Percentiles rank a stretch among this genome's conserved stretches.
Evolutionary conservation across 2,888 invertebrate species (phyloP).

Genomic region (Germaria angustata): DNA sequence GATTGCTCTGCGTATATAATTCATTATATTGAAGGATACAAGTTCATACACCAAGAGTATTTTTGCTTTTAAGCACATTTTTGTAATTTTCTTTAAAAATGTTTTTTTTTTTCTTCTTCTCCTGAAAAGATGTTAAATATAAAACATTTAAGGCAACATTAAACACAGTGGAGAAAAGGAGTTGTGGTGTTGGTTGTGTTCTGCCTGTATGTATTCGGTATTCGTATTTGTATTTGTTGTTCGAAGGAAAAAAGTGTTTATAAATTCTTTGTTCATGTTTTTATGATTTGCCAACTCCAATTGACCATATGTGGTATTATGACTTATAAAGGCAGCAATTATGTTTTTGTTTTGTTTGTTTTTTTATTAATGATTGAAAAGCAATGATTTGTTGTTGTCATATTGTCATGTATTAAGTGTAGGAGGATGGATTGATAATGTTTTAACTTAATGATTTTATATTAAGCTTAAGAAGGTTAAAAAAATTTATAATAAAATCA

Average conservation of each 20-base stretch:
- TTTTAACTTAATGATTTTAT: no score
- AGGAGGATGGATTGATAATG: neutral
- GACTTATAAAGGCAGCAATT: slow-evolving; percentile 67
- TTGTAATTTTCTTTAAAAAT: slow-evolving; percentile 48
- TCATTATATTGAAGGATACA: slow-evolving; percentile 55
- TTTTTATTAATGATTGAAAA: slow-evolving; percentile 38
- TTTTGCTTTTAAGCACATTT: slow-evolving; percentile 45
- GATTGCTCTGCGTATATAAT: slow-evolving; percentile 28
- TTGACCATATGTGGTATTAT: slow-evolving; percentile 66
- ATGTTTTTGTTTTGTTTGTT: slow-evolving; percentile 29
- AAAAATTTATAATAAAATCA: no score
- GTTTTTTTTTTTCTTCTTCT: neutral
- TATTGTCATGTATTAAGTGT: neutral
- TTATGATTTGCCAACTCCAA: slow-evolving; percentile 66
- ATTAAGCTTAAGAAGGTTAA: no score
- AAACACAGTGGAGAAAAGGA: neutral
- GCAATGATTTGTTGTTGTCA: slow-evolving; percentile 44
- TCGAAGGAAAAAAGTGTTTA: slow-evolving; percentile 49
- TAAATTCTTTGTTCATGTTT: slow-evolving; percentile 66
- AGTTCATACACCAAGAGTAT: slow-evolving; percentile 22
- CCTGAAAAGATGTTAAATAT: slow-evolving; percentile 60
- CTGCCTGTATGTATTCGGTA: neutral
- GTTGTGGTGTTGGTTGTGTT: slow-evolving; percentile 9
- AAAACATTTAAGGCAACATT: slow-evolving; percentile 52
- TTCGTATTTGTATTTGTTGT: no score